Conservation (phyloP, 2,888 invertebrate genomes). For the Danaus chrysippus region DNA sequence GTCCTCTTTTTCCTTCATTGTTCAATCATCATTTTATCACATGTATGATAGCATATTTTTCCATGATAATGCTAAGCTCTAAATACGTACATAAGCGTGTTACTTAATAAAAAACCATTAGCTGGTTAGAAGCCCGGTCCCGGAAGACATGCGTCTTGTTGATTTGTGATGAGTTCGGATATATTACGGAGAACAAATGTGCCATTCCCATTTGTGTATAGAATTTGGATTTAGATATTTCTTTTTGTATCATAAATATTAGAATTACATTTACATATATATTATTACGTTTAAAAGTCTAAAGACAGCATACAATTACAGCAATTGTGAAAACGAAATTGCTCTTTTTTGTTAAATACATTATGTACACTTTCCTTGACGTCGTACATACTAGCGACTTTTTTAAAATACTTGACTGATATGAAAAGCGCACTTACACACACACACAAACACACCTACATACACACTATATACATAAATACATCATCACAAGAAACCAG, state of each 20-base stretch:
- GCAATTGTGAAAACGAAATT: slow-evolving; percentile 26
- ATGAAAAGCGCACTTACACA: slow-evolving; percentile 8
- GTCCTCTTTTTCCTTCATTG: too few relatives aligned
- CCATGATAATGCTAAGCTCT: slow-evolving; percentile 34
- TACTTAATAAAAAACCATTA: slow-evolving; percentile 67
- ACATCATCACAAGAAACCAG: too few relatives aligned
- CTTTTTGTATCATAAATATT: not conserved
- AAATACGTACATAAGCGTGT: slow-evolving; percentile 52
- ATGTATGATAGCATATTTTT: too few relatives aligned
- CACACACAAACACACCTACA: not conserved
- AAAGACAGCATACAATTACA: slow-evolving; percentile 8
- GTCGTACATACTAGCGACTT: slow-evolving; percentile 53
- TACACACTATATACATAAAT: too few relatives aligned
- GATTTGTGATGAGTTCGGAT: slow-evolving; percentile 72
- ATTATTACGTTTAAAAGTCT: slow-evolving; percentile 12
- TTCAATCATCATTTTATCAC: too few relatives aligned
- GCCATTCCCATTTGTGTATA: slow-evolving; percentile 11
- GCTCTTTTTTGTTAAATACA: slow-evolving; percentile 49
- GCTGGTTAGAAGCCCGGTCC: slow-evolving; percentile 53
- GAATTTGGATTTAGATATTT: not conserved
- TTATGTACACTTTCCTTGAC: slow-evolving; percentile 64
- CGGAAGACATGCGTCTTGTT: slow-evolving; percentile 73
- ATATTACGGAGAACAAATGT: slow-evolving; percentile 38
- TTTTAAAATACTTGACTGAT: slow-evolving; percentile 31
- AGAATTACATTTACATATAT: slow-evolving; percentile 13